Base-by-base conservation (phyloP, 2,888 invertebrate species). In the Sminthurinus aureus region DNA sequence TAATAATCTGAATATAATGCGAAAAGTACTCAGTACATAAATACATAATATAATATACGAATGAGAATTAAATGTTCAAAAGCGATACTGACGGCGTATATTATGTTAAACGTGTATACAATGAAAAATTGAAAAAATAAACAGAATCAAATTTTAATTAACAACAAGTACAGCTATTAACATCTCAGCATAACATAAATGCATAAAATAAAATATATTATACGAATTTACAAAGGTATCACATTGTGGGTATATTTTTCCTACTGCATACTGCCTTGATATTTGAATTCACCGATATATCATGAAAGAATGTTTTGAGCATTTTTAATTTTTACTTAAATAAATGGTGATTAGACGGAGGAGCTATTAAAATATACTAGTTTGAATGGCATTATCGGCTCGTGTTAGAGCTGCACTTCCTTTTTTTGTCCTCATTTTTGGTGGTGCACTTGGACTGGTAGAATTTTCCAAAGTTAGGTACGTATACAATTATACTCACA, bases 391-490 rank as follows among this genome's bases (percentile, higher is more conserved):
- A 24, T 71, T 24, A 6, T 22, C 20, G 13, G 24, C 20, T 71
- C 20, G 71, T 22, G 13, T 92, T 84, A 93, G 90, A 90, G 94
- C 93, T 90, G 95, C 94, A 11, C 83, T 95, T 64, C 96, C 96
- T 8, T 95, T 96, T 90, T 89, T 96, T 26, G 85, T 94, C 79
- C 92, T 95, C 85, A 91, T 96, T 24, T 90, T 96, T 82, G 95
- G 94, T 69, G 96, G 95, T 79, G 95, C 96, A 0, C 94, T 95
- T 90, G 95, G 93, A 6, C 90, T 96, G 52, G 92, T 92, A 88
- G 93, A 95, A 91, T 96, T 96, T 91, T 92, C 95, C 8, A 92
- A 93, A 90, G 90, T 96, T 86, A 93, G 94, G 95, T 95, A 91
- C 87, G 87, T 69, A 69, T 9, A 69, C 11, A 50, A 75, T 51